Base-by-base conservation (phyloP, 1,140 invertebrate species). In the Drosophila kepulauana region DNA sequence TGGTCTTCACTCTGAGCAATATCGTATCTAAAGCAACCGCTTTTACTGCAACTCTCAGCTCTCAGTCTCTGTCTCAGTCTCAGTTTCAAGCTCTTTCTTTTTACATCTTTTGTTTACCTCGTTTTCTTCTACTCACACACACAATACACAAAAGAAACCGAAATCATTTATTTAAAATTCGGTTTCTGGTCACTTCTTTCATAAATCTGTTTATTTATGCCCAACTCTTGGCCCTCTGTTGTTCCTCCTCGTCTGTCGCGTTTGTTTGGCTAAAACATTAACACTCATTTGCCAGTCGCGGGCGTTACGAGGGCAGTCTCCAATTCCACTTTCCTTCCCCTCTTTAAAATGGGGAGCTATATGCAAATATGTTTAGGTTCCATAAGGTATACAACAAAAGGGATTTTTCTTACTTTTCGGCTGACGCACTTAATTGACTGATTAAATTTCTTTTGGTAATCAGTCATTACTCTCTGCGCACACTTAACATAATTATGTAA, bases 91-190 rank as follows among this genome's bases (percentile, higher is more conserved):
- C 61, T 68, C 54, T 66, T 70, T 67, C 13, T 69, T 65, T 74
- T 75, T 58, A 28, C 54, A 62, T 75, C 69, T 81, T 78, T 84
- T 82, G 76, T 88, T 82, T 82, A 69, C 62, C 35, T 66, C 63
- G 52, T 45, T 58, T 43, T 46, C 59, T 61, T 78, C 58, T 45
- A 52, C 66, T 35, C 43, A 51, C 35, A 11, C 33, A 33, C 33
- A 33, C 33, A 33, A 5, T 7, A 10, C 35, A 73, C 76, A 71
- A 89, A 88, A 89, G 85, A 89, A 89, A 89, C 85, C 72, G 81
- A 88, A 88, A 84, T 88, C 81, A 76, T 84, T 84, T 88, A 88
- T 88, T 88, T 67, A 88, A 88, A 89, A 84, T 81, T 82, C 61
- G 28, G 43, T 80, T 80, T 78, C 77, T 89, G 80, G 66, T 69